A percentile compares a stretch with the other conserved stretches of the same genome.
Evolutionary conservation across 2,888 invertebrate genomes (phyloP).

Genomic region (Trachelus iudaicus): DNA sequence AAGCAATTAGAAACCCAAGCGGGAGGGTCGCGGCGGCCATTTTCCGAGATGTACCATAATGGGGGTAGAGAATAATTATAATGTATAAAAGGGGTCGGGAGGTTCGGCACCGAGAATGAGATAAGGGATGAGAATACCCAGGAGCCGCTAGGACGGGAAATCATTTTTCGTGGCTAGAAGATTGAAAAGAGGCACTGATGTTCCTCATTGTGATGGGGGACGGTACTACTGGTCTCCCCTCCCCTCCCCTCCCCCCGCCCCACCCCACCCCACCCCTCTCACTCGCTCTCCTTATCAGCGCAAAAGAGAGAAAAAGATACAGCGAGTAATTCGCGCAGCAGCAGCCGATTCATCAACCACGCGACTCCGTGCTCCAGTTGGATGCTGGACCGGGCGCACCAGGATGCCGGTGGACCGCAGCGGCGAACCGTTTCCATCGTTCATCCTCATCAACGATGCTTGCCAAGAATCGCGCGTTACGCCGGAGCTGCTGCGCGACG

Average conservation of each 20-base stretch:
- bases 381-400: neutral
- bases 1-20: slow-evolving; percentile 28
- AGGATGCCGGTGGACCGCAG: slow-evolving; percentile 27
- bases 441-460: slow-evolving; percentile 53
- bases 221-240: neutral
- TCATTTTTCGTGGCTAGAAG: neutral
- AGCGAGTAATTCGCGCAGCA: slow-evolving; percentile 2
- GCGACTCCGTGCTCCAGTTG: slow-evolving; percentile 31
- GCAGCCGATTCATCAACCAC: slow-evolving; percentile 47
- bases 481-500: slow-evolving; percentile 17
- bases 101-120: neutral
- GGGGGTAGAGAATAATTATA: slow-evolving; percentile 37
- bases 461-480: slow-evolving; percentile 43
- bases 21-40: slow-evolving; percentile 3
- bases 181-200: neutral
- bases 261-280: no score
- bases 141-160: neutral
- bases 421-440: slow-evolving; percentile 47
- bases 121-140: neutral
- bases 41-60: slow-evolving; percentile 29
- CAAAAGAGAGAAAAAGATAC: neutral
- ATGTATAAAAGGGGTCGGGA: slow-evolving; percentile 32
- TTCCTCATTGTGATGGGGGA: neutral
- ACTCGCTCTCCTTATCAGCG: neutral
- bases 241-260: no score